A percentile compares a stretch with the other conserved stretches of the same genome.
phyloP scores from a whole-genome alignment of 2,888 invertebrate genomes.

The Phytoseiulus persimilis region DNA sequence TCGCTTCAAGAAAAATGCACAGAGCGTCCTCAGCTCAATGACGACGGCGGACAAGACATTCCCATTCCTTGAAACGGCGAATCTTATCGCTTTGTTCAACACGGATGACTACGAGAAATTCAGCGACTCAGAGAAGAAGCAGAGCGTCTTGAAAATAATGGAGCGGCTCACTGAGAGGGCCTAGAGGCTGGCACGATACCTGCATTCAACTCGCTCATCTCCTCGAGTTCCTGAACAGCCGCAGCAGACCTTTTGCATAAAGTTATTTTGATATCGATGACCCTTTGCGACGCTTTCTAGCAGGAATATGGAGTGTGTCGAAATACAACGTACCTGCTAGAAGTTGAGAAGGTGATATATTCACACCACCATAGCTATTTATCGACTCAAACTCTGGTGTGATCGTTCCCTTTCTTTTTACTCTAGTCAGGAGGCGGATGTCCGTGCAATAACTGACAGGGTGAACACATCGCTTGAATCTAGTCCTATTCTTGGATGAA shows the following conservation, averaged over 20 bases:
- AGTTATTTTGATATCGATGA: background rate
- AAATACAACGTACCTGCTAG: background rate
- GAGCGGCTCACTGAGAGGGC: background rate
- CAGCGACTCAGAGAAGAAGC: background rate
- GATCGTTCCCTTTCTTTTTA: background rate
- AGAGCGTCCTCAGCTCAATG: background rate
- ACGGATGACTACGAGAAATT: slow-evolving; percentile 6
- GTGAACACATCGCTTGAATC: background rate
- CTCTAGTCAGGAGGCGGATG: background rate
- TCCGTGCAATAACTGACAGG: background rate
- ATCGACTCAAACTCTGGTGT: background rate
- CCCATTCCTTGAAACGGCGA: slow-evolving; percentile 1
- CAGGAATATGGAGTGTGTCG: background rate
- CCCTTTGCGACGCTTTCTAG: background rate
- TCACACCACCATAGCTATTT: no score
- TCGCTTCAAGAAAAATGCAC: slow-evolving; percentile 20
- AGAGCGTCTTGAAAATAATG: background rate
- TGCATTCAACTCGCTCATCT: background rate
- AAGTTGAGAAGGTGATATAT: no score
- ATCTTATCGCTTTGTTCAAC: slow-evolving; percentile 19
- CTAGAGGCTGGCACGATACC: background rate
- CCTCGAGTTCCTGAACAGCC: background rate
- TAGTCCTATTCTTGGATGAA: background rate
- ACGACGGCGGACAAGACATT: background rate
- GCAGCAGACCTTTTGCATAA: background rate